Base-by-base conservation (phyloP, 2,888 invertebrate genomes). In the Spisula solida region DNA sequence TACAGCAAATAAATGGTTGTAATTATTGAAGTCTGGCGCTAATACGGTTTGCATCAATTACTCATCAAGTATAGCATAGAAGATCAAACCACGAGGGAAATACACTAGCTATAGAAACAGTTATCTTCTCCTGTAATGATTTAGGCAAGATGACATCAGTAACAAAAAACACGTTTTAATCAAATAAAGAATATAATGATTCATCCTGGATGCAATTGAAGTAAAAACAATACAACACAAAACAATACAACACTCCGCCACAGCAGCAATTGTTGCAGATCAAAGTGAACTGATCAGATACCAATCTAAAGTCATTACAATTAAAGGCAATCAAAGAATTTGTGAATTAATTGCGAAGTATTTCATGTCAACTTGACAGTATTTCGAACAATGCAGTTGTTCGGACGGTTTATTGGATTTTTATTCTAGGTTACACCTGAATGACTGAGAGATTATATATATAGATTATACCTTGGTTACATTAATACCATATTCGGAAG, bases 301-400 rank as follows among this genome's bases (percentile, higher is more conserved):
- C 60, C 60, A 25, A 66, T 66, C 60, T 25, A 66, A 66, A 66
- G 25, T 66, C 60, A 66, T 66, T 66, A 66, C 60, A 66, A 66
- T 66, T n/a, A 66, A 66, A 66, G 0, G 25, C n/a, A n/a, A 66
- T 25, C 4, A 0, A 20, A 5, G 10, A 5, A 66, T 66, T 25
- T 25, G 25, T n/a, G 60, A 66, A 25, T 66, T 66, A 66, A 66
- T 66, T 25, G n/a, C 60, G 8, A 41, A 66, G 25, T 6, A 66
- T 66, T 66, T 66, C 25, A 66, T 66, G 60, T 66, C 25, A 66
- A 25, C 20, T n/a, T 66, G n/a, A n/a, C 25, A 66, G 4, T 66
- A 4, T 66, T 66, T 25, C n/a, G 5, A 10, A 12, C 6, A 66
- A 25, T 60, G 20, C 6, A 6, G 60, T 60, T n/a, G 20, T 60